These are phyloP conservation scores for Polypedilum pembai DNA, from an alignment of 1,140 invertebrate species.

Conservation along the genomic window DNA sequence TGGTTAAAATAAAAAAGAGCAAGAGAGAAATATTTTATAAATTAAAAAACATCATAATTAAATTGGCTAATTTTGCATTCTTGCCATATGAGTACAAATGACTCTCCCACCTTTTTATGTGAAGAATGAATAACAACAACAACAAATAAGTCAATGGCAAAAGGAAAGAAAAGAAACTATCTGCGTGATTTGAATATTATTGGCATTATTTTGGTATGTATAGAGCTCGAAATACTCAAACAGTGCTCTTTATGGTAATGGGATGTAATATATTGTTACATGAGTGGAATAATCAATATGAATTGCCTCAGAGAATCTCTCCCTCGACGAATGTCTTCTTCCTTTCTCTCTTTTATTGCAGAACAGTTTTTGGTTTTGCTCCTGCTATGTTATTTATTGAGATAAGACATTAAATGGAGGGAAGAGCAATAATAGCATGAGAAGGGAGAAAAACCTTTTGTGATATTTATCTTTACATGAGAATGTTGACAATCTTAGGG, in stretches of 20 bases:
- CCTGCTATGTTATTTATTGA: background rate
- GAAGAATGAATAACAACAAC: background rate
- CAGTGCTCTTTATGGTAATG: constrained; percentile 22
- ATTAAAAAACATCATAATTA: constrained; percentile 23
- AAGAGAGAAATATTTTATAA: background rate
- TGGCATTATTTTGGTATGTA: background rate
- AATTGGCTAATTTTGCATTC: constrained; percentile 7
- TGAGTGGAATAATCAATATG: constrained; percentile 28
- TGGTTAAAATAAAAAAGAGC: background rate
- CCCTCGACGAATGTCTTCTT: background rate
- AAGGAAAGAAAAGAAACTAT: background rate
- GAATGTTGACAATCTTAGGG: background rate
- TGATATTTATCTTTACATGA: background rate
- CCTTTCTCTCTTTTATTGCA: background rate
- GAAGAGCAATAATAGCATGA: background rate
- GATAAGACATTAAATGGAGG: background rate
- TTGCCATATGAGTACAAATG: too few species aligned
- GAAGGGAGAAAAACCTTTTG: background rate
- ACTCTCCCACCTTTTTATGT: too few species aligned
- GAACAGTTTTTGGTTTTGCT: background rate
- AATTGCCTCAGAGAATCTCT: constrained; percentile 4
- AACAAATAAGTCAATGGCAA: constrained; percentile 5
- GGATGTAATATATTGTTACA: constrained; percentile 26
- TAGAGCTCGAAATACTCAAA: background rate
- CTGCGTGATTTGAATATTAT: constrained; percentile 27